phyloP scores from a whole-genome alignment of 1,140 invertebrate species.

The Ridgeia piscesae region DNA sequence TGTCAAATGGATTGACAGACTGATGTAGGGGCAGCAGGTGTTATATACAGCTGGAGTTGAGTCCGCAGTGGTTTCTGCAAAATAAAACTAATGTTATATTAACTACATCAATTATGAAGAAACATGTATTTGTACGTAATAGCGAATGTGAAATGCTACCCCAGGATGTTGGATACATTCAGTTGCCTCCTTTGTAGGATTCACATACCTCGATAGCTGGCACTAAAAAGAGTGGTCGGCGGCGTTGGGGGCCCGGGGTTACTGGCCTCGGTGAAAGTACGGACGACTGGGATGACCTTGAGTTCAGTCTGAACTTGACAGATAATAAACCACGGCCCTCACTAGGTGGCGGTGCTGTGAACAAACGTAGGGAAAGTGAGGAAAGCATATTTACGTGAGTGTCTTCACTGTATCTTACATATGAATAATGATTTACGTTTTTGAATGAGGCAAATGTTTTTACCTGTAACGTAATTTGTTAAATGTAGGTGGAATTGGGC shows the following conservation, averaged over 20 bases:
- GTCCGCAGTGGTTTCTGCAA: no score
- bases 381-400: not conserved
- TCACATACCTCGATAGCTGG: not conserved
- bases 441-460: not conserved
- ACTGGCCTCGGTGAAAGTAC: slow-evolving; percentile 39
- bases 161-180: not conserved
- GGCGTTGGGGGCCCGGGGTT: not conserved
- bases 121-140: not conserved
- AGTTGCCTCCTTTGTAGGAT: not conserved
- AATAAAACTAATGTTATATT: no score
- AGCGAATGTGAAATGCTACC: not conserved
- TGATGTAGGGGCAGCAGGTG: no score
- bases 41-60: no score
- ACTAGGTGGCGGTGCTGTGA: not conserved
- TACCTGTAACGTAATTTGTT: not conserved
- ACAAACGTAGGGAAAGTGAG: not conserved
- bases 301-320: slow-evolving; percentile 28
- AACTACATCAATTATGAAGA: not conserved
- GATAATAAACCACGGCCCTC: slow-evolving; percentile 11
- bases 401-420: not conserved
- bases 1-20: no score
- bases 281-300: slow-evolving; percentile 53
- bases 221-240: not conserved
- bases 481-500: no score
- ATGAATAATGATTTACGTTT: not conserved